Evolutionary conservation across 2,113 vertebrate species (phyloP).

Genomic region (Chaetops frenatus): DNA sequence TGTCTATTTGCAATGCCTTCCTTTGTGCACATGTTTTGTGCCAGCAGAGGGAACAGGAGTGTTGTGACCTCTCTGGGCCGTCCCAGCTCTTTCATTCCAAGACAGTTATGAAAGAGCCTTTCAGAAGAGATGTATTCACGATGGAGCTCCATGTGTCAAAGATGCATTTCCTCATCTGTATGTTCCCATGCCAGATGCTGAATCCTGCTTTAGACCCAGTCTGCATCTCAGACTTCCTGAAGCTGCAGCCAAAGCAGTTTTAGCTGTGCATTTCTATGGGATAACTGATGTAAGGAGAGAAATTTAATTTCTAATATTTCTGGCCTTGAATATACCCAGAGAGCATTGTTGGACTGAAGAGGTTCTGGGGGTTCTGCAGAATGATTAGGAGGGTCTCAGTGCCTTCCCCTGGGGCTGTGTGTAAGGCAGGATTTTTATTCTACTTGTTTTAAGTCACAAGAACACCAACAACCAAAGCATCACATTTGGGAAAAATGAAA

Average conservation of each 20-base stretch:
- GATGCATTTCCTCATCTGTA: background rate
- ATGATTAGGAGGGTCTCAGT: background rate
- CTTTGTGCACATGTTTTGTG: background rate
- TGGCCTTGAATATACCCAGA: background rate
- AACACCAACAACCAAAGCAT: background rate
- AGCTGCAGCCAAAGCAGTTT: background rate
- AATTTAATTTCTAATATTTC: background rate
- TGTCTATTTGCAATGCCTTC: background rate
- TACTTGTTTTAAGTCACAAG: background rate
- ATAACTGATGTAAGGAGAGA: background rate
- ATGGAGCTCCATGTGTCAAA: background rate
- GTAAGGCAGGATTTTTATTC: background rate
- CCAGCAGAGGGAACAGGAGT: background rate
- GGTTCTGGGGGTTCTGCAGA: background rate
- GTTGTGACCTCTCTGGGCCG: background rate
- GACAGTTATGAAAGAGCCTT: background rate
- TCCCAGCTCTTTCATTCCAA: background rate
- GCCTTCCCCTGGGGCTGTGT: background rate
- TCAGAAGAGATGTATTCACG: background rate
- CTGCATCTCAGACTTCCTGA: background rate
- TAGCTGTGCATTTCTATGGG: background rate
- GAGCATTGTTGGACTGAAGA: background rate
- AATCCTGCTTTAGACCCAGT: background rate
- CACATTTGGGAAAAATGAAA: background rate
- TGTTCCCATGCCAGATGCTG: background rate